Base-by-base conservation (phyloP, 2,113 vertebrate genomes). In the Kobus ellipsiprymnus region DNA sequence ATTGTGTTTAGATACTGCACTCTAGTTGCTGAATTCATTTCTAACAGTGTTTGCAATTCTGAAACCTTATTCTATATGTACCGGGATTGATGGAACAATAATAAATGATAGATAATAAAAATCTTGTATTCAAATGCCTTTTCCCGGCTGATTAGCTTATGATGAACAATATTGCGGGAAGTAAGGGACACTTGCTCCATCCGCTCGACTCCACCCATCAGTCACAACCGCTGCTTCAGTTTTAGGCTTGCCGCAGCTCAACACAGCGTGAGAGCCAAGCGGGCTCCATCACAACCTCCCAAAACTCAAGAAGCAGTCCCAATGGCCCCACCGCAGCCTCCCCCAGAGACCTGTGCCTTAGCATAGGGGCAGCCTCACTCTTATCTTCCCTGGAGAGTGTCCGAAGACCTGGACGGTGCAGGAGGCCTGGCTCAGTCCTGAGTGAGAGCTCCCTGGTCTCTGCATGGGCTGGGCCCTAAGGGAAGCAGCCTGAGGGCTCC, bases 361-460 rank as follows among this genome's bases (percentile, higher is more conserved):
- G 30, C 93, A 87, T 59, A 67, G 87, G 25, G 78, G 62, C 78
- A 96, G 92, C 59, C 92, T 97, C 80, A 94, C 97, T 19, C 92
- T 97, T 6, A 54, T 78, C 25, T 81, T 85, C 10, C 7, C 80
- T 0, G 55, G 33, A 23, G 97, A 98, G 89, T 9, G 46, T 99
- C 99, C 21, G 98, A 98, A 96, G 98, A 98, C 44, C 1, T 46
- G 50, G 7, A 29, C 2, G 2, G 13, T 12, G 0, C 95, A 99
- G 23, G 98, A 98, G 99, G 99, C 50, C 99, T 2, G 98, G 99
- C 16, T 99, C 99, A 71, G 99, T 99, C 88, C 98, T 99, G 27
- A 99, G 99, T 86, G 99, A 99, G 98, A 99, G 99, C 15, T 99
- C 99, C 2, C 98, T 99, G 71, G 99, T 50, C 97, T 99, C 33